phyloP scores from a whole-genome alignment of 2,888 invertebrate species.

The Campaea margaritaria region DNA sequence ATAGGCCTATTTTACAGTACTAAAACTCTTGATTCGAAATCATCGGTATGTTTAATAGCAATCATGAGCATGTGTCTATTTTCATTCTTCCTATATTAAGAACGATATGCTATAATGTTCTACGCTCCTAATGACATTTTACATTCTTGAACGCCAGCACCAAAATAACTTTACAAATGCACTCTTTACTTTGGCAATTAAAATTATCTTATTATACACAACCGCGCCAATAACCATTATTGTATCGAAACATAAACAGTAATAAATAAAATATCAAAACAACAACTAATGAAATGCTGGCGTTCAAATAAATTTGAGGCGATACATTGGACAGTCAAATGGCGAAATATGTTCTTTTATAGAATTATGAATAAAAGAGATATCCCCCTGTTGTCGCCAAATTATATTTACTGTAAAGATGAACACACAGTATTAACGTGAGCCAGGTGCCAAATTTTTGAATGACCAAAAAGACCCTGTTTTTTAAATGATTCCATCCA shows the following conservation, averaged over 20 bases:
- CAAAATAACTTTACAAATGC: conserved; percentile 69
- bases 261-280: background rate
- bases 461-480: conserved; percentile 78
- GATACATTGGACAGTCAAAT: conserved; percentile 50
- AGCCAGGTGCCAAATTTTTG: conserved; percentile 68
- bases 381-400: conserved; percentile 58
- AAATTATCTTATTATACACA: conserved; percentile 55
- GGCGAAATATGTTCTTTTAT: conserved; percentile 71
- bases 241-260: background rate
- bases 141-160: conserved; percentile 67
- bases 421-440: conserved; percentile 59
- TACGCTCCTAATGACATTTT: conserved; percentile 52
- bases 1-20: background rate
- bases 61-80: conserved; percentile 73
- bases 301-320: conserved; percentile 53
- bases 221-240: conserved; percentile 50
- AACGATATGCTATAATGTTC: conserved; percentile 69
- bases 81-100: conserved; percentile 63
- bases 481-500: conserved; percentile 52
- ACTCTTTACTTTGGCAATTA: conserved; percentile 76
- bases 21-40: background rate
- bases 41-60: conserved; percentile 19
- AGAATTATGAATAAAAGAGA: conserved; percentile 66
- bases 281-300: conserved; percentile 65
- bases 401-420: conserved; percentile 53